phyloP scores from a whole-genome alignment of 2,888 invertebrate species.

The Euproctis similis region DNA sequence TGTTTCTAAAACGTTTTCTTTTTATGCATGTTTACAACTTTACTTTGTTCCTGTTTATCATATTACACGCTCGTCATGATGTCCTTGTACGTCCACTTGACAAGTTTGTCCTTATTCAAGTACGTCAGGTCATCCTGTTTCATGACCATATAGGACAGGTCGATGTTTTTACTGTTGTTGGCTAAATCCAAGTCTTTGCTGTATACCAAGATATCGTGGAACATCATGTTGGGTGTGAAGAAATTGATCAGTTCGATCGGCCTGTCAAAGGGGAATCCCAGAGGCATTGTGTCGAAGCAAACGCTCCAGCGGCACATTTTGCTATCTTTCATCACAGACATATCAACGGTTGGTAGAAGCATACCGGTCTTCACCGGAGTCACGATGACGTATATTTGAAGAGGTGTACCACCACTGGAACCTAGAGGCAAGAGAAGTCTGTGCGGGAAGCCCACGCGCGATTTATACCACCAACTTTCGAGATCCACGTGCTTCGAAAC shows the following conservation, averaged over 20 bases:
- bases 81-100: constrained; percentile 52
- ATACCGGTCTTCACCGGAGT: constrained; percentile 70
- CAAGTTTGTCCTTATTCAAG: constrained; percentile 54
- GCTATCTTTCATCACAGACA: constrained; percentile 64
- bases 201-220: constrained; percentile 78
- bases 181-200: constrained; percentile 67
- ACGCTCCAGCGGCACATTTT: constrained; percentile 72
- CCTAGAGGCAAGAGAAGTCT: constrained; percentile 84
- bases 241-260: constrained; percentile 74
- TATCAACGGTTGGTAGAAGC: constrained; percentile 57
- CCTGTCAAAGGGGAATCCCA: constrained; percentile 87
- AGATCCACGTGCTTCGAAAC: constrained; percentile 71
- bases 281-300: constrained; percentile 78
- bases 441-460: constrained; percentile 78
- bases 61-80: constrained; percentile 57
- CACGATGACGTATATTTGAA: constrained; percentile 79
- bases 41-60: constrained; percentile 43
- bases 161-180: constrained; percentile 50
- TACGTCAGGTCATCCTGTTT: constrained; percentile 61
- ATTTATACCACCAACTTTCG: constrained; percentile 72
- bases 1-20: not conserved
- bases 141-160: constrained; percentile 57
- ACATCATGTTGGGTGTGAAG: constrained; percentile 80
- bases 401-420: constrained; percentile 75
- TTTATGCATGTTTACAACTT: too few species aligned